Conservation (phyloP, 1,140 invertebrate genomes). For the Nasonia longicornis region DNA sequence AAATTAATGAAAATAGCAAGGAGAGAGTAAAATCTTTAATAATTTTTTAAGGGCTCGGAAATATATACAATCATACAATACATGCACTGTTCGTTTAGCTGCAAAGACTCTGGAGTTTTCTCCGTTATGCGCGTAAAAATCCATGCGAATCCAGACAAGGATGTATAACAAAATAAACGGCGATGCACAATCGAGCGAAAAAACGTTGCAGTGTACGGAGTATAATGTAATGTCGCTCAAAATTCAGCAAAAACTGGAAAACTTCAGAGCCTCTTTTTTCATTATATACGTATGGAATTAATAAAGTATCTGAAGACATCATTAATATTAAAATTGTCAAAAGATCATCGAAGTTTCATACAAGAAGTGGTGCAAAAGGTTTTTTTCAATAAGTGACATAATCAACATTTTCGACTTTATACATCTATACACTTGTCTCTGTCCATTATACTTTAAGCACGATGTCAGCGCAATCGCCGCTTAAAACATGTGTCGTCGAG, state of each 20-base stretch:
- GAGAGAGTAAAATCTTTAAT: constrained; percentile 46
- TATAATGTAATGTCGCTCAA: not conserved
- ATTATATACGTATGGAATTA: constrained; percentile 34
- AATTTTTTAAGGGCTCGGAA: constrained; percentile 38
- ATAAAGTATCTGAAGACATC: constrained; percentile 47
- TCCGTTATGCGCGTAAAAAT: not conserved
- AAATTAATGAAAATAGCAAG: constrained; percentile 43
- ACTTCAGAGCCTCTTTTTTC: constrained; percentile 34
- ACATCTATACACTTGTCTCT: constrained; percentile 49
- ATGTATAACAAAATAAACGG: not conserved
- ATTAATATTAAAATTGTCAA: constrained; percentile 45
- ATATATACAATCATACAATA: constrained; percentile 48
- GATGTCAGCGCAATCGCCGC: not conserved
- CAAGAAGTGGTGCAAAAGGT: constrained; percentile 49
- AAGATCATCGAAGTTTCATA: constrained; percentile 46
- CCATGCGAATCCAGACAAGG: not conserved
- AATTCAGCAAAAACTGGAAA: constrained; percentile 18
- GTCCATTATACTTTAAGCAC: constrained; percentile 27
- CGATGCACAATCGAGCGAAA: not conserved
- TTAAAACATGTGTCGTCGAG: constrained; percentile 25
- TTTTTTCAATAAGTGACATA: constrained; percentile 46
- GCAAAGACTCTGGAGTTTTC: constrained; percentile 41
- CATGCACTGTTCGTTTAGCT: constrained; percentile 38
- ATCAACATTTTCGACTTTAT: constrained; percentile 48
- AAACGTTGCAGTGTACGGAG: not conserved